Evolutionary conservation across 2,113 vertebrate genomes (phyloP).

Genomic region (Hippocampus mohnikei): DNA sequence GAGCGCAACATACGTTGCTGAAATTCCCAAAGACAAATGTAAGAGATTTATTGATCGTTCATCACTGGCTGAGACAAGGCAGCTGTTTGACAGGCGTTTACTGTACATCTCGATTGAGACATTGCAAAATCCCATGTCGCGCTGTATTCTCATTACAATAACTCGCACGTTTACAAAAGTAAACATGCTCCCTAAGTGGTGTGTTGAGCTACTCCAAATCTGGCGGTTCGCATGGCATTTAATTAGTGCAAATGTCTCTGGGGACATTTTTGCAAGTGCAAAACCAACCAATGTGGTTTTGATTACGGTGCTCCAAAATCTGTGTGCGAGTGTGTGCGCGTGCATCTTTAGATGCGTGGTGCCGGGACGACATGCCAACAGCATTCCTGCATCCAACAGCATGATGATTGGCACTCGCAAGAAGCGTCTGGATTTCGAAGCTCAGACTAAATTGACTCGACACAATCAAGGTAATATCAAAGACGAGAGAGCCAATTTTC

Average conservation of each 20-base stretch:
- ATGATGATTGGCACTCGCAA: constrained; percentile 13
- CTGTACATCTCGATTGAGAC: constrained; percentile 18
- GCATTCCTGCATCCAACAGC: constrained; percentile 24
- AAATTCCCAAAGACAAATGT: constrained; percentile 22
- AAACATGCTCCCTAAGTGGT: constrained; percentile 16
- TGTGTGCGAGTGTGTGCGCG: not conserved
- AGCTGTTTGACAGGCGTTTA: constrained; percentile 21
- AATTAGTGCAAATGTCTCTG: constrained; percentile 33
- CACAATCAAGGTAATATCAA: constrained; percentile 7
- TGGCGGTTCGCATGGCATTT: constrained; percentile 34
- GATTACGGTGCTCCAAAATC: constrained; percentile 33
- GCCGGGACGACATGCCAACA: constrained; percentile 19
- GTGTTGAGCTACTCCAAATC: constrained; percentile 33
- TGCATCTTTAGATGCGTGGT: constrained; percentile 6
- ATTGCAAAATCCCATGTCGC: constrained; percentile 13
- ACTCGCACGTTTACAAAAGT: constrained; percentile 25
- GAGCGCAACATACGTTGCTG: not conserved
- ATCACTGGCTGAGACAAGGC: constrained; percentile 13
- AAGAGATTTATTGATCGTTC: constrained; percentile 39
- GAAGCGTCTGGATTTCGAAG: constrained; percentile 16
- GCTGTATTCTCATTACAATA: constrained; percentile 9
- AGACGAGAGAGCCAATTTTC: constrained; percentile 6
- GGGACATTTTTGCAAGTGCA: constrained; percentile 40
- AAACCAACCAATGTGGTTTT: constrained; percentile 47
- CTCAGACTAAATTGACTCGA: constrained; percentile 14